These are phyloP conservation scores for Atethmia centrago DNA, from an alignment of 2,888 invertebrate species.

Conservation along the genomic window DNA sequence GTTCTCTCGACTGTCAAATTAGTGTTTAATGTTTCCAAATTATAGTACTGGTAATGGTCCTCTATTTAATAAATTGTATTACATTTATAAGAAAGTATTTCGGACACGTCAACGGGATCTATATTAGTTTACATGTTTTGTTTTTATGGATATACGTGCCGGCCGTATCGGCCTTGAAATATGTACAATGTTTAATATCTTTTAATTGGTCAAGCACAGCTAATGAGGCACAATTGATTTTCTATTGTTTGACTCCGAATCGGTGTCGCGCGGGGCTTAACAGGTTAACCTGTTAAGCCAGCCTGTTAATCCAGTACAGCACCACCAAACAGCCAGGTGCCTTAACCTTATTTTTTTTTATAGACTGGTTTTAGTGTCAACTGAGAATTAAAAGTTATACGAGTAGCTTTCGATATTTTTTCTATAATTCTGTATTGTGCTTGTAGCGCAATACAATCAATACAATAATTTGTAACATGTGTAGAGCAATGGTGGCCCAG, in stretches of 20 bases:
- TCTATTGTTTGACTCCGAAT: too few species aligned
- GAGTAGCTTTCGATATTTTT: not conserved
- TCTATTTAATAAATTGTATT: not conserved
- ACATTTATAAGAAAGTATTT: slow-evolving; percentile 3
- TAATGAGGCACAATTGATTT: too few species aligned
- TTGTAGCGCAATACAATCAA: not conserved
- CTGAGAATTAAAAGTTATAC: not conserved
- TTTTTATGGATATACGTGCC: not conserved
- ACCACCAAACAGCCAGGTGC: not conserved
- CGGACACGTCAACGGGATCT: not conserved
- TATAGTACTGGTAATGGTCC: not conserved
- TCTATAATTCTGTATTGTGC: not conserved
- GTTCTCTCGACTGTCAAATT: slow-evolving; percentile 42
- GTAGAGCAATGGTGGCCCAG: too few species aligned
- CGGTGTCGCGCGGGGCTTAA: too few species aligned
- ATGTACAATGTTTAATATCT: not conserved
- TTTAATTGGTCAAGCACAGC: too few species aligned
- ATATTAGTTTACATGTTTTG: not conserved
- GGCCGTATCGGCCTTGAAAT: not conserved
- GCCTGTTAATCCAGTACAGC: not conserved
- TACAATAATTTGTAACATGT: too few species aligned
- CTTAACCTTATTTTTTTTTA: not conserved
- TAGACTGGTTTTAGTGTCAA: not conserved
- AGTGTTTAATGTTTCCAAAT: slow-evolving; percentile 23
- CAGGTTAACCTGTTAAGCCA: too few species aligned